Conservation (phyloP, 2,888 invertebrate species). For the Oasisia sp. region DNA sequence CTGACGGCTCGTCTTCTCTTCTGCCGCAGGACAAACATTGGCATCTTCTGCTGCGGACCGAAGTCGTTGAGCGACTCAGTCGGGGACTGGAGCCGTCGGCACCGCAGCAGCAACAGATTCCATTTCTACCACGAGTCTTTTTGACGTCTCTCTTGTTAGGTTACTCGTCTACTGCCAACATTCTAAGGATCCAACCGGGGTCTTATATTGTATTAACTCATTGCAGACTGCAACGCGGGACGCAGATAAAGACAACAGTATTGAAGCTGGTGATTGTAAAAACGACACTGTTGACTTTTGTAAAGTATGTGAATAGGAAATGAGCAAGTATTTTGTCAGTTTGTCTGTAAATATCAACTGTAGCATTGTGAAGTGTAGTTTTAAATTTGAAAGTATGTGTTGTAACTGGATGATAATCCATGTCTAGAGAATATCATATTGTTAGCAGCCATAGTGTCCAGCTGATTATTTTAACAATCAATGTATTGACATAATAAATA, state of each 20-base stretch:
- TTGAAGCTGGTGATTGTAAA: background rate
- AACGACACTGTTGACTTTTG: background rate
- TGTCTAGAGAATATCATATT: background rate
- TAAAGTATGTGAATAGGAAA: too few relatives aligned
- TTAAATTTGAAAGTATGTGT: background rate
- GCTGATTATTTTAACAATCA: background rate
- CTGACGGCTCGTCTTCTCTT: background rate
- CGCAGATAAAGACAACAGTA: background rate
- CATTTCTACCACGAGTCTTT: constrained; percentile 6
- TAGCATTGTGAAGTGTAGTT: background rate
- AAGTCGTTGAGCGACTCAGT: background rate
- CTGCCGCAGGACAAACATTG: background rate
- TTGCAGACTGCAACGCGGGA: background rate
- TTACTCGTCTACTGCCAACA: background rate
- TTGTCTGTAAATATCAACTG: too few relatives aligned
- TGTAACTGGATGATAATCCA: background rate
- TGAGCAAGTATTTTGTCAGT: too few relatives aligned
- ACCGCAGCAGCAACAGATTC: background rate
- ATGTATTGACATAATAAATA: background rate
- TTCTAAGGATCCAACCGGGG: background rate
- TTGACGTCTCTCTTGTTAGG: background rate
- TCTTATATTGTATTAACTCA: background rate
- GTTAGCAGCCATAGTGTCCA: background rate
- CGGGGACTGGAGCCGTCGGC: background rate
- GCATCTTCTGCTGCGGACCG: background rate